phyloP scores from a whole-genome alignment of 2,797 vertebrate genomes.

The Lerista edwardsae region DNA sequence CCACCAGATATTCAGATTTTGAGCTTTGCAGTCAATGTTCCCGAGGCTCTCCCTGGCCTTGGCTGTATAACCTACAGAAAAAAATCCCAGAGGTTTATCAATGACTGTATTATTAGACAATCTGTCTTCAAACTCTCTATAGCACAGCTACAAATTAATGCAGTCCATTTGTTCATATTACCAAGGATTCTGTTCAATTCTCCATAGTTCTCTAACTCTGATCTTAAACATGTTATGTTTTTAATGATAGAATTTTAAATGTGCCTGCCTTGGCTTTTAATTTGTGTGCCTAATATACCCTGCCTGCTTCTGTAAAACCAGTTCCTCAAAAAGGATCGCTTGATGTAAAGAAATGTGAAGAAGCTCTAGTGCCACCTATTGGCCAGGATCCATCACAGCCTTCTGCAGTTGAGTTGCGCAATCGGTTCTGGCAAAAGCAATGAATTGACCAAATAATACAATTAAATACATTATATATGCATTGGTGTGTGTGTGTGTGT shows the following conservation, averaged over 20 bases:
- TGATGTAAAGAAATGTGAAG: constrained; percentile 61
- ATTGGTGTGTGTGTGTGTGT: background rate
- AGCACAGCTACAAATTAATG: constrained; percentile 1
- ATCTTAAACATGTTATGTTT: constrained; percentile 58
- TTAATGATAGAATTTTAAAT: constrained; percentile 54
- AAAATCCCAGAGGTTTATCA: too few relatives aligned
- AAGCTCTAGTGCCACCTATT: constrained; percentile 80
- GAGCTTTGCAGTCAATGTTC: constrained; percentile 9
- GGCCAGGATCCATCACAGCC: constrained; percentile 57
- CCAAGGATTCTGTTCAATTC: constrained; percentile 43
- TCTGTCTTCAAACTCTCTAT: constrained; percentile 13
- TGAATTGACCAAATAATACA: background rate
- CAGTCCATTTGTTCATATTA: constrained; percentile 32
- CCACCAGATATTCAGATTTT: constrained; percentile 41
- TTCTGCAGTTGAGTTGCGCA: constrained; percentile 12
- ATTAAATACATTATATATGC: background rate
- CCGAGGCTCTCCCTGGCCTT: constrained; percentile 12
- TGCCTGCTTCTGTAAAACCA: constrained; percentile 59
- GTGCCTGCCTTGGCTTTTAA: constrained; percentile 57
- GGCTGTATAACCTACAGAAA: too few relatives aligned
- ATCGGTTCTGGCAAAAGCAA: constrained; percentile 27
- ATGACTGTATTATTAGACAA: constrained; percentile 31
- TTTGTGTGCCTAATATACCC: constrained; percentile 50
- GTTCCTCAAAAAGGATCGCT: constrained; percentile 17
- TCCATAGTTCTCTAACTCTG: constrained; percentile 41